Base-by-base conservation (phyloP, 2,797 vertebrate species). In the Brachymystax lenok region DNA sequence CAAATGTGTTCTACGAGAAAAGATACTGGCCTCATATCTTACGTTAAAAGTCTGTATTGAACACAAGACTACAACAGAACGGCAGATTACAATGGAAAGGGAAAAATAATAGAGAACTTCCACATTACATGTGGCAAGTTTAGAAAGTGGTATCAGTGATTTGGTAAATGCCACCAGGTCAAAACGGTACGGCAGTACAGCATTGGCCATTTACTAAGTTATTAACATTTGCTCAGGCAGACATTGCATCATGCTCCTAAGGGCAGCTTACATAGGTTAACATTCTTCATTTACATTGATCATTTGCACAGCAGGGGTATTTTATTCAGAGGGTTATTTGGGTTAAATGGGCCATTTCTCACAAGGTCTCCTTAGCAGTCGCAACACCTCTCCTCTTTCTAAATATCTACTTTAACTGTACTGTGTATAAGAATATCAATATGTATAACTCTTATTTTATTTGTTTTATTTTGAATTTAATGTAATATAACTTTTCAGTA, bases 221-320 rank as follows among this genome's bases (percentile, higher is more conserved):
- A 82, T 87, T 82, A 77, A 87, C 85, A 88, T 87, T 86, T 80
- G 78, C 71, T 73, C 19, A 51, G 67, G 74, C 80, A 83, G 40
- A 75, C 40, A 68, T 82, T 77, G 69, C 77, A 79, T 78, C 46
- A 40, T 28, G 21, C 64, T 74, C 51, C 0, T 1, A 46, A 46
- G 77, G 78, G 85, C 81, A 75, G 84, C 81, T 74, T 27, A 71
- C 54, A 56, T 17, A n/a, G 17, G 17, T 56, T 56, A 56, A 56
- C 19, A 63, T 63, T 10, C 6, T 63, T 63, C 10, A 27, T 21
- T 24, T 63, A n/a, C 21, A 63, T 63, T 24, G n/a, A 63, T 17
- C 4, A n/a, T 19, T 56, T 56, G 6, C 13, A 24, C 59, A 54
- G 59, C 59, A 19, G 13, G 59, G n/a, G n/a, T 61, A 61, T 61